These are phyloP conservation scores for Drosophila gunungcola DNA, from an alignment of 1,140 invertebrate species.

Conservation along the genomic window DNA sequence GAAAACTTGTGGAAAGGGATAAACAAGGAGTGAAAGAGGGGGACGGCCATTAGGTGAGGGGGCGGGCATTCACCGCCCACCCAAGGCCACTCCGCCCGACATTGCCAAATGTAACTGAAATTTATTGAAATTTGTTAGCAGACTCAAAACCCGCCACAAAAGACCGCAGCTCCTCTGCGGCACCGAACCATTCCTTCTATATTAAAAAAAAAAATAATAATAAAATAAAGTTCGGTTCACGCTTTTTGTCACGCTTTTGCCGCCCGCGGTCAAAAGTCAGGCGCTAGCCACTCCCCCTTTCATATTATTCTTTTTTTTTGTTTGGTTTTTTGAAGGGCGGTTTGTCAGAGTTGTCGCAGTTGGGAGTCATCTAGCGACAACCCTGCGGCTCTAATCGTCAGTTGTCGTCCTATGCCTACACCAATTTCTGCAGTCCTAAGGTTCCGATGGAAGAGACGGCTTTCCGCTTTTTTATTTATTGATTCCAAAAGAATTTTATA, in stretches of 20 bases:
- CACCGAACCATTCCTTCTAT: neutral
- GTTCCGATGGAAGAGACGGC: too few species aligned
- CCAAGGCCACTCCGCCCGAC: constrained; percentile 51
- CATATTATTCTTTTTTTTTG: constrained; percentile 4
- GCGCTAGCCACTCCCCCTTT: constrained; percentile 1
- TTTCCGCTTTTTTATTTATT: too few species aligned
- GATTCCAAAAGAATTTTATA: too few species aligned
- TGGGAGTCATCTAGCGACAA: constrained; percentile 22
- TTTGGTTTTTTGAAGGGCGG: too few species aligned
- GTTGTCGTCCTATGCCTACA: neutral
- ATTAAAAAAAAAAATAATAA: constrained; percentile 19
- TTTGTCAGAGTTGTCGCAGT: neutral
- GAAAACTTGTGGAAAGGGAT: neutral
- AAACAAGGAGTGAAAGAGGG: neutral
- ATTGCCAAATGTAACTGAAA: constrained; percentile 81
- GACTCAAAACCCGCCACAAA: constrained; percentile 68
- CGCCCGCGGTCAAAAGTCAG: constrained; percentile 69
- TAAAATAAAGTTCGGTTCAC: constrained; percentile 63
- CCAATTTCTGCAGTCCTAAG: too few species aligned
- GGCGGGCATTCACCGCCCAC: neutral
- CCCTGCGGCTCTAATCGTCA: constrained; percentile 5
- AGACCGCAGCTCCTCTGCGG: constrained; percentile 31
- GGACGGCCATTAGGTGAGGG: neutral
- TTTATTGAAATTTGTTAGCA: constrained; percentile 83
- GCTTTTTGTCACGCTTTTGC: constrained; percentile 75